Evolutionary conservation across 2,113 vertebrate species (phyloP).

Genomic region (Gopherus flavomarginatus): DNA sequence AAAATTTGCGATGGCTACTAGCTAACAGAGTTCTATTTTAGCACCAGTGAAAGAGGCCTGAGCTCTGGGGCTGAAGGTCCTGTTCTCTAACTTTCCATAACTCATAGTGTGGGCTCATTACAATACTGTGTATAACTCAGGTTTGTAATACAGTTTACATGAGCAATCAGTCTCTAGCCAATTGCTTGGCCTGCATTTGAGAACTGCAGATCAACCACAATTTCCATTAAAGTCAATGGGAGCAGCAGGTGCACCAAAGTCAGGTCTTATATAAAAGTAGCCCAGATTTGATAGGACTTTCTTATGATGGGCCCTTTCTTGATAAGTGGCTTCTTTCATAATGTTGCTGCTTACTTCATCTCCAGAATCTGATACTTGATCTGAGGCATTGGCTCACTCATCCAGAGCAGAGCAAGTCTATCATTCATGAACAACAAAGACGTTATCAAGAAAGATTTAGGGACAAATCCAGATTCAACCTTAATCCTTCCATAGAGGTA

Average conservation of each 20-base stretch:
- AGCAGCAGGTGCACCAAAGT: background rate
- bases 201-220: background rate
- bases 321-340: background rate
- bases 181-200: background rate
- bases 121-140: too few relatives aligned
- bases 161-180: too few relatives aligned
- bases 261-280: background rate
- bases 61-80: too few relatives aligned
- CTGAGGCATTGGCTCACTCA: background rate
- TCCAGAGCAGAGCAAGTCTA: background rate
- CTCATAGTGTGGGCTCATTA: too few relatives aligned
- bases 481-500: background rate
- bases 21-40: too few relatives aligned
- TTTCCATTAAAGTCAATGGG: background rate
- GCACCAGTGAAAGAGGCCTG: too few relatives aligned
- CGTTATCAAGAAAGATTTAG: slow-evolving; percentile 16
- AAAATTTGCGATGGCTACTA: too few relatives aligned
- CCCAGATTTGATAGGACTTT: background rate
- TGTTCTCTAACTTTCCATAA: too few relatives aligned
- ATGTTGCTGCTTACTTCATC: background rate
- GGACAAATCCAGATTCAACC: background rate
- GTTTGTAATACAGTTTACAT: too few relatives aligned
- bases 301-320: background rate
- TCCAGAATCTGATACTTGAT: background rate
- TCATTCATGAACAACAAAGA: background rate